Evolutionary conservation across 2,888 invertebrate genomes (phyloP), one percentile per base, ranked within the genome.

Genomic region (Acronicta alni): DNA sequence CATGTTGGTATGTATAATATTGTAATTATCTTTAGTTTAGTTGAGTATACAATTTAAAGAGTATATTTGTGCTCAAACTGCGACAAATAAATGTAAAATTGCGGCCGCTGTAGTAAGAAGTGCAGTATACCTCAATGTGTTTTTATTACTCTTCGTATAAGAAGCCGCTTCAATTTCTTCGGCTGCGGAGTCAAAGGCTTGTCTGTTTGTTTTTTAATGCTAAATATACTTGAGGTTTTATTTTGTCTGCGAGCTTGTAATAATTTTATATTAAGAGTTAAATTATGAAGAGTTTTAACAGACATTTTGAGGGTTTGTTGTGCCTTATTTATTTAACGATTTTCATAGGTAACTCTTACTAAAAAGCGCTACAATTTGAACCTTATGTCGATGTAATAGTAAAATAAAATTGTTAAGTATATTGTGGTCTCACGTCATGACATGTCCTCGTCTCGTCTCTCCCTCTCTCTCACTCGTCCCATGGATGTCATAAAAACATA

Each of bases 131-230:
- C 35, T 35, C 35, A 35, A 35, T 44, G n/a, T 39, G 23, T 39
- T 45, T 35, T 51, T 37, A 47, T 53, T 55, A 67, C 63, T 62
- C 45, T 18, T 39, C 46, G 62, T 58, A 49, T 59, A 66, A 65
- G 64, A 62, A 49, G 56, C 43, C 18, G 53, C 57, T 64, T 68
- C 47, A 62, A 64, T 60, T 58, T 72, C 61, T 57, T 53, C 57
- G 38, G 41, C 9, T 16, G 39, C 38, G 39, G 8, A 68, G 48
- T 42, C 63, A 68, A 68, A 68, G 57, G 68, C 16, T 30, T 23
- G 39, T 45, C 41, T 18, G 6, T 20, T 42, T 45, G 38, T 49
- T 55, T 51, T 10, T 30, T 17, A 43, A 32, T 30, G 17, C 9
- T 35, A 55, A 46, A 46, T 23, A 16, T 26, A 41, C 16, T 48